These are phyloP conservation scores for Mythimna pallens DNA, from an alignment of 2,888 invertebrate genomes.

Conservation along the genomic window DNA sequence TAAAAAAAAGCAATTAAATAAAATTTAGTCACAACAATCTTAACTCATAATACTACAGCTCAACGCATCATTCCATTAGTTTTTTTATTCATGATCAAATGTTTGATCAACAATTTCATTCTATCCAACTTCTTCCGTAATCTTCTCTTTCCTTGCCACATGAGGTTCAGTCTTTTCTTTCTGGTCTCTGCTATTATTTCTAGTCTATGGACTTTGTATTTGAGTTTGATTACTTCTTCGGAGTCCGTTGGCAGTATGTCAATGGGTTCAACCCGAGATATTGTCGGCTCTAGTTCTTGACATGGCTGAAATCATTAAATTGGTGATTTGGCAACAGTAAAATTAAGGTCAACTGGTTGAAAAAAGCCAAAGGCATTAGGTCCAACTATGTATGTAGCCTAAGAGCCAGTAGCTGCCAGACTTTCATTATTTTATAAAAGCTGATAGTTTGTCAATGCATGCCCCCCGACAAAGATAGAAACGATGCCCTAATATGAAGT, in stretches of 20 bases:
- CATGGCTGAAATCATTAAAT: constrained; percentile 73
- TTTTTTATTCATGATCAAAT: constrained; percentile 76
- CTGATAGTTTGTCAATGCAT: no score
- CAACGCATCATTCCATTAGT: constrained; percentile 36
- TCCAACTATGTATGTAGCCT: no score
- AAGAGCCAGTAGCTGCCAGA: no score
- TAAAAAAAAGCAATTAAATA: not conserved
- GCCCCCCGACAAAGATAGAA: no score
- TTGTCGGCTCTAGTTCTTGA: constrained; percentile 77
- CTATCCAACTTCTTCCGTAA: constrained; percentile 75
- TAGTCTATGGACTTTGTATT: constrained; percentile 78
- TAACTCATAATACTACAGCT: not conserved
- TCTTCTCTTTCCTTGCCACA: constrained; percentile 78
- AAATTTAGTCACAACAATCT: not conserved
- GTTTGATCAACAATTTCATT: constrained; percentile 77
- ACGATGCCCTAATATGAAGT: no score
- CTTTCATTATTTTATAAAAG: no score
- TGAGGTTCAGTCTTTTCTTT: constrained; percentile 75
- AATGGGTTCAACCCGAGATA: constrained; percentile 70
- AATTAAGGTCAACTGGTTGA: no score
- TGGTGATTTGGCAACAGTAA: not conserved
- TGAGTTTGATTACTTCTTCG: constrained; percentile 78
- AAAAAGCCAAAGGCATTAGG: no score
- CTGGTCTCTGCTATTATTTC: constrained; percentile 79
- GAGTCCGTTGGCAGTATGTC: constrained; percentile 76